Evolutionary conservation across 2,797 vertebrate species (phyloP).

Genomic region (Microctenopoma stevenorrisi): DNA sequence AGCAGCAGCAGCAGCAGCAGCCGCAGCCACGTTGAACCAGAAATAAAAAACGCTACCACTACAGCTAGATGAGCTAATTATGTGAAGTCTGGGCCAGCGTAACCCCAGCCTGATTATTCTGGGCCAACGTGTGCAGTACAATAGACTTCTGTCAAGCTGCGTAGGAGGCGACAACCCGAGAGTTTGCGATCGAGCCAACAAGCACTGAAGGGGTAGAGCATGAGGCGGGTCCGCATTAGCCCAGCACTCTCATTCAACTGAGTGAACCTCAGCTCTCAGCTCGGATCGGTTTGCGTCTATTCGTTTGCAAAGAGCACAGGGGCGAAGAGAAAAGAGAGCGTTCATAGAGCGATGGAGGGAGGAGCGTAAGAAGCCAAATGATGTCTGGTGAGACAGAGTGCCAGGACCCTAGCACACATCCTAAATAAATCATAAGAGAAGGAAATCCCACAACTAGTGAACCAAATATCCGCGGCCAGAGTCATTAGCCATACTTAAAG

Average conservation of each 20-base stretch:
- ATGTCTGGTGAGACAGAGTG: conserved; percentile 47
- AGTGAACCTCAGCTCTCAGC: conserved; percentile 60
- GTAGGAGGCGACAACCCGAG: conserved; percentile 33
- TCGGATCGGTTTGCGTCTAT: conserved; percentile 64
- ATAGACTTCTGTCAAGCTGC: conserved; percentile 24
- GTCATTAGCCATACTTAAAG: conserved; percentile 46
- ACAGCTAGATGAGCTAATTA: conserved; percentile 24
- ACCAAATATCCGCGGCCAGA: conserved; percentile 60
- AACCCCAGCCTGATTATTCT: conserved; percentile 31
- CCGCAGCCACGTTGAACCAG: too few species aligned
- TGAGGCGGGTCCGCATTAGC: conserved; percentile 11
- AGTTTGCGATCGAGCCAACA: conserved; percentile 12
- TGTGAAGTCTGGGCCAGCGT: conserved; percentile 27
- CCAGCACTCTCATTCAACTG: conserved; percentile 38
- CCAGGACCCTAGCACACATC: conserved; percentile 64
- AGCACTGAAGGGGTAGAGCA: conserved; percentile 8
- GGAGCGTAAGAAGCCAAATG: conserved; percentile 66
- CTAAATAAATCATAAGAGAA: conserved; percentile 78
- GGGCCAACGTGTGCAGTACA: conserved; percentile 10
- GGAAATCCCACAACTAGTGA: conserved; percentile 72
- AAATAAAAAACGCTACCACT: conserved; percentile 6
- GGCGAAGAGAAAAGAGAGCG: conserved; percentile 23
- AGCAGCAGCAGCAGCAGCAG: too few species aligned
- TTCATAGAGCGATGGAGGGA: conserved; percentile 41
- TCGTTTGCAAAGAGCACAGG: conserved; percentile 62